Base-by-base conservation (phyloP, 2,797 vertebrate species). In the Lateolabrax maculatus region DNA sequence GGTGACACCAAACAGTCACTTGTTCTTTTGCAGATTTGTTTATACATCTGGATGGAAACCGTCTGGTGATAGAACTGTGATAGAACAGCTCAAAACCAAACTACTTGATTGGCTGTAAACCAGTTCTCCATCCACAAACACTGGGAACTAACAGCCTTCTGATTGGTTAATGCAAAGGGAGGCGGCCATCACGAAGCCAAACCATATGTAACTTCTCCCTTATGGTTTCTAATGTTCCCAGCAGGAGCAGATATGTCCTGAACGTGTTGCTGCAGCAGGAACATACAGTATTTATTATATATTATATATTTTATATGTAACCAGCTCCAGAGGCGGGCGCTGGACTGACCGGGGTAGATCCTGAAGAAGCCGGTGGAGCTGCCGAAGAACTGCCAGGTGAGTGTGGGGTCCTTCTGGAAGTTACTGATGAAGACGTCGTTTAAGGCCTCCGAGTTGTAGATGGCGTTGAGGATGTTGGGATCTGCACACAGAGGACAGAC, bases 381-480 rank as follows among this genome's bases (percentile, higher is more conserved):
- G 89, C 98, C 98, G 7, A 99, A 99, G 91, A 96, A 99, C 84
- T 99, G 98, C 98, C 98, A 99, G 48, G 97, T 99, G 78, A 99
- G 93, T 0, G 98, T 99, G 0, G 98, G 98, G 62, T 99, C 98
- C 85, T 97, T 96, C 91, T 95, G 96, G 63, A 99, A 99, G 92
- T 99, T 99, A 51, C 92, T 89, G 84, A 98, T 96, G 77, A 98
- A 99, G 68, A 99, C 75, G 4, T 97, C 93, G 9, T 99, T 99
- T 75, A 99, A 86, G 8, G 97, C 96, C 93, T 99, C 98, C 0
- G 98, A 98, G 97, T 98, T 98, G 88, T 98, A 99, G 83, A 98
- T 96, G 0, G 97, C 97, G 6, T 99, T 99, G 58, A 99, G 93
- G 90, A 99, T 98, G 74, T 94, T 92, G 1, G 97, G 97, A 79